Conservation (phyloP, 1,140 invertebrate species). For the Cydia splendana region DNA sequence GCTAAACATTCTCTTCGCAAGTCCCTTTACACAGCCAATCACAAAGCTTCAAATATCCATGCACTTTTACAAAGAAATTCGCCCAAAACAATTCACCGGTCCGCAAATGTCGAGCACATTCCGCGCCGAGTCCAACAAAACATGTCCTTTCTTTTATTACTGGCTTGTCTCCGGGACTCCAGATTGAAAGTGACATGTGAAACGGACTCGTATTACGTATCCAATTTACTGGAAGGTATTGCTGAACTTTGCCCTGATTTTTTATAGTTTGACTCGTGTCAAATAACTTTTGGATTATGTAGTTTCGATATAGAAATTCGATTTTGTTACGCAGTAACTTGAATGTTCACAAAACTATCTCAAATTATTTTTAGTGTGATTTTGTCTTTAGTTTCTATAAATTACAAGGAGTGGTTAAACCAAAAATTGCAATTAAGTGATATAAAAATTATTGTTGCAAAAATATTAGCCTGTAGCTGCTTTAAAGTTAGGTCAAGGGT, state of each 20-base stretch:
- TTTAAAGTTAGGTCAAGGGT: no score
- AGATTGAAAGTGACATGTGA: conserved; percentile 5
- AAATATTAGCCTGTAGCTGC: no score
- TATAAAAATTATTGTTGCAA: no score
- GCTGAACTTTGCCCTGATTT: background rate
- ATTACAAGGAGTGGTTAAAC: no score
- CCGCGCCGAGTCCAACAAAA: background rate
- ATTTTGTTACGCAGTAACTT: background rate
- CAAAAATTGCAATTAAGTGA: no score
- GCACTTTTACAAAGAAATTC: background rate
- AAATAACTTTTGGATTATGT: background rate
- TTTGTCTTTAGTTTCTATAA: no score
- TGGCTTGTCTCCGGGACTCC: background rate
- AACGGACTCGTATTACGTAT: background rate
- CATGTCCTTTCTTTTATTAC: background rate
- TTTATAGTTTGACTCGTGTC: background rate
- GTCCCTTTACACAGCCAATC: background rate
- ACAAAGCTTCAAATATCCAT: background rate
- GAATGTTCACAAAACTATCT: no score
- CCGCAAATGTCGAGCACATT: background rate
- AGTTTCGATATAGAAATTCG: no score
- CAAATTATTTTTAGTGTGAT: no score
- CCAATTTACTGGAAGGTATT: conserved; percentile 5
- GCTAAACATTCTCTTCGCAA: background rate
- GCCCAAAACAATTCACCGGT: background rate